These are phyloP conservation scores for Pollenia griseotomentosa DNA, from an alignment of 2,888 invertebrate genomes.

Conservation along the genomic window DNA sequence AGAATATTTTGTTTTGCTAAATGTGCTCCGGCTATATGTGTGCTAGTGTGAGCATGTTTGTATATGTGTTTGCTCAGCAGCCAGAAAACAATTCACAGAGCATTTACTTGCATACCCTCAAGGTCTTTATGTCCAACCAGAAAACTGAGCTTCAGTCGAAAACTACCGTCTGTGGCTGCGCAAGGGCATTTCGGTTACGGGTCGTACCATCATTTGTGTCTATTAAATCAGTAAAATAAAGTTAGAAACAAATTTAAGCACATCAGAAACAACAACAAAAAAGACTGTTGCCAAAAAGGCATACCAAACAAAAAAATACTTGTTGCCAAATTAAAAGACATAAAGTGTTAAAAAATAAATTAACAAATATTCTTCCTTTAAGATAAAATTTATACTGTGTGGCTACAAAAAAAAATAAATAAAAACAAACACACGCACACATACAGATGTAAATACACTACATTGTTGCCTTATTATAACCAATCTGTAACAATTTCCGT, in stretches of 20 bases:
- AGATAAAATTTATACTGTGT: not conserved
- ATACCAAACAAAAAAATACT: constrained; percentile 43
- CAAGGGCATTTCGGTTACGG: constrained; percentile 82
- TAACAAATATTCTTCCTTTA: constrained; percentile 4
- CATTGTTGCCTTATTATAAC: constrained; percentile 67
- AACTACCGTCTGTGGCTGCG: constrained; percentile 83
- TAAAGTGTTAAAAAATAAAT: constrained; percentile 42
- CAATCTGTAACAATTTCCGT: constrained; percentile 66
- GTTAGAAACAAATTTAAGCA: constrained; percentile 47
- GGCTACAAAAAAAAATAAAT: constrained; percentile 12
- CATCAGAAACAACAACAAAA: constrained; percentile 40
- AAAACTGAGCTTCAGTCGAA: constrained; percentile 82
- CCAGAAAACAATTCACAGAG: constrained; percentile 67
- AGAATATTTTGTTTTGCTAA: constrained; percentile 50
- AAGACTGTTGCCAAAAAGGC: constrained; percentile 37
- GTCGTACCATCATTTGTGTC: constrained; percentile 72
- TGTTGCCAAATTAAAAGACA: constrained; percentile 47
- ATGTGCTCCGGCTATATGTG: constrained; percentile 55
- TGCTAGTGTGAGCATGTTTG: constrained; percentile 30
- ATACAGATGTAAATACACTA: constrained; percentile 9
- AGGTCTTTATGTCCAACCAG: constrained; percentile 83
- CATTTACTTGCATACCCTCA: constrained; percentile 82
- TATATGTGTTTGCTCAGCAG: constrained; percentile 56
- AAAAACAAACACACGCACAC: constrained; percentile 16
- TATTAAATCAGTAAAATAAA: constrained; percentile 65